Conservation (phyloP, 2,797 vertebrate genomes). For the Spinus pinus region DNA sequence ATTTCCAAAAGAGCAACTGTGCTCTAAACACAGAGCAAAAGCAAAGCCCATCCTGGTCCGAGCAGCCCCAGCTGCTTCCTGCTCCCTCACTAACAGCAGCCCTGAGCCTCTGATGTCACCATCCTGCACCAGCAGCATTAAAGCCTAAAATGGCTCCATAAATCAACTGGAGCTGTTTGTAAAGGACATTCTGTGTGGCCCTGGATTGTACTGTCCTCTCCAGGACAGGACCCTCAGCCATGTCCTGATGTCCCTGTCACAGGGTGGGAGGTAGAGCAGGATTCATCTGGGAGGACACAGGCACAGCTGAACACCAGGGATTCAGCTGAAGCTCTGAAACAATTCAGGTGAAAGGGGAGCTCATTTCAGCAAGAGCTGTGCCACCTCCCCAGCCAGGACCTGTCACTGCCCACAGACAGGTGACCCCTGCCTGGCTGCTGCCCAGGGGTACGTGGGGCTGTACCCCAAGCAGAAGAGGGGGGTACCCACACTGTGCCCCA, state of each 20-base stretch:
- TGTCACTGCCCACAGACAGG: fast-evolving
- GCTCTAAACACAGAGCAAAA: background rate
- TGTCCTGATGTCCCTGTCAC: background rate
- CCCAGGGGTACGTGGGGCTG: background rate
- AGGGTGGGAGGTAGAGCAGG: background rate
- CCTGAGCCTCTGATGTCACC: background rate
- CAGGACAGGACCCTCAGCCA: background rate
- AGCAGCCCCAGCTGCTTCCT: background rate
- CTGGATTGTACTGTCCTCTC: background rate
- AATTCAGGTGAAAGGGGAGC: background rate
- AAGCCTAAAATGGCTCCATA: background rate
- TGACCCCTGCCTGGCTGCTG: background rate
- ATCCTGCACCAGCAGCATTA: background rate
- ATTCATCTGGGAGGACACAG: background rate
- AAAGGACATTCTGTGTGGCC: background rate
- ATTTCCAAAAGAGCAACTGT: background rate
- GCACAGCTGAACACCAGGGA: background rate
- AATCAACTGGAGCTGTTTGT: background rate
- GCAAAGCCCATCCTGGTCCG: slow-evolving; percentile 19
- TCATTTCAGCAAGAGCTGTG: background rate
- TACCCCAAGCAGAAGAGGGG: background rate
- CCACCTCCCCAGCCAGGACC: background rate
- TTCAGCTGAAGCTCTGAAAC: background rate
- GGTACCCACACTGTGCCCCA: background rate
- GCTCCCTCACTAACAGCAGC: background rate